Percentiles rank a stretch among this genome's conserved stretches.
Evolutionary conservation across 2,113 vertebrate species (phyloP).

Genomic region (Neotoma lepida): DNA sequence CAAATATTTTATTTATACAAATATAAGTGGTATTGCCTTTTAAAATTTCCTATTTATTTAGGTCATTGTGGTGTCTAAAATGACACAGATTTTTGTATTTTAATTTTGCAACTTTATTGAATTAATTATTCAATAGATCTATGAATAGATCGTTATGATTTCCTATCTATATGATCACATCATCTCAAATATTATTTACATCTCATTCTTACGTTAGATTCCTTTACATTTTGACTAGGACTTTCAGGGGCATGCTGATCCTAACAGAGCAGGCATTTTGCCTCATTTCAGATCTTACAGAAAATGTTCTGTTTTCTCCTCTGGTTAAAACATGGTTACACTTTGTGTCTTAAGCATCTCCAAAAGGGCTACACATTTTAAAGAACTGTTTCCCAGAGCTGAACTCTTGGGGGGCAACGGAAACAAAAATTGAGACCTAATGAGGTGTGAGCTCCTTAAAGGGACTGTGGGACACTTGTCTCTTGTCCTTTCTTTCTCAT

Average conservation of each 20-base stretch:
- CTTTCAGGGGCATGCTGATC: background rate
- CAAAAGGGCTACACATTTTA: background rate
- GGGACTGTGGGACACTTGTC: background rate
- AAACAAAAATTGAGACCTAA: background rate
- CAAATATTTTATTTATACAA: background rate
- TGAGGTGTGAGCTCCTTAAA: background rate
- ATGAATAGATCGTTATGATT: background rate
- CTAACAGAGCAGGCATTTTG: background rate
- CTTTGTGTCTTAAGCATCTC: background rate
- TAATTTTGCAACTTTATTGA: background rate
- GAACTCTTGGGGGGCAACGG: background rate
- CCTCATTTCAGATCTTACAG: background rate
- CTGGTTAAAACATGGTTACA: no score
- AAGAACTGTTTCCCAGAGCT: background rate
- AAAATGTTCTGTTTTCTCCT: background rate
- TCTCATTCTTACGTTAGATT: background rate
- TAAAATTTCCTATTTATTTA: background rate
- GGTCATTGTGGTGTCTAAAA: background rate
- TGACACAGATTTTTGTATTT: background rate
- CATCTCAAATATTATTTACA: background rate
- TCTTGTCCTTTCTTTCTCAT: background rate
- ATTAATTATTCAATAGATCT: background rate
- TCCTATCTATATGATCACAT: background rate
- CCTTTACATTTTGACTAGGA: background rate
- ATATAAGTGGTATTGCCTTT: background rate